Percentiles rank a stretch among this genome's conserved stretches.
phyloP scores from a whole-genome alignment of 2,113 vertebrate species.

The Cyphomyrus plagiostoma region DNA sequence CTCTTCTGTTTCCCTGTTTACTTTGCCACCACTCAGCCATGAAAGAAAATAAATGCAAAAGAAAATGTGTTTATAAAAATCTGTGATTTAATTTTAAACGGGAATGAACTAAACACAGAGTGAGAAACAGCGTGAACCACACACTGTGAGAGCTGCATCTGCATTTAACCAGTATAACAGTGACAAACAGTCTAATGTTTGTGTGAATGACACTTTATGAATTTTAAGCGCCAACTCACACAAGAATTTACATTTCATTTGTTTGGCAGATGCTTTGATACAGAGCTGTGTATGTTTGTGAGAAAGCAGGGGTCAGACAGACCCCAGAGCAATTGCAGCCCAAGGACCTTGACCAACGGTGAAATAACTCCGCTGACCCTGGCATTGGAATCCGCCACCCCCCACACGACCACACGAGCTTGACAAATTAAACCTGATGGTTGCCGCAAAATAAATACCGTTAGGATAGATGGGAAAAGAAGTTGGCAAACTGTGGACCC shows the following conservation, averaged over 20 bases:
- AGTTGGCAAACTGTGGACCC: neutral
- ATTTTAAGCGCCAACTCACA: neutral
- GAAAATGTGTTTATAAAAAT: neutral
- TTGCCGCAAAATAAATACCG: neutral
- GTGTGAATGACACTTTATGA: neutral
- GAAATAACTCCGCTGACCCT: neutral
- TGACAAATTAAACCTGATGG: neutral
- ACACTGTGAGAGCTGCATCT: neutral
- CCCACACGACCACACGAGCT: neutral
- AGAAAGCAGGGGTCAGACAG: neutral
- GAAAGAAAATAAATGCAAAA: neutral
- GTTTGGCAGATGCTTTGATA: neutral
- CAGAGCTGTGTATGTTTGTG: neutral
- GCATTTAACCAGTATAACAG: neutral
- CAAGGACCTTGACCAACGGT: neutral
- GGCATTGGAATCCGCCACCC: neutral
- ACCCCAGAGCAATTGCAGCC: neutral
- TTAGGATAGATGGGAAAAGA: neutral
- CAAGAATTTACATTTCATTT: neutral
- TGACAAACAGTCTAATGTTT: neutral
- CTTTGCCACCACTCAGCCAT: neutral
- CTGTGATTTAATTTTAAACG: neutral
- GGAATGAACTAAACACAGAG: neutral
- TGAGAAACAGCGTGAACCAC: neutral
- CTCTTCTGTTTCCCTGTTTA: neutral